Evolutionary conservation across 2,888 invertebrate genomes (phyloP).

Genomic region (Acrocera orbiculus): DNA sequence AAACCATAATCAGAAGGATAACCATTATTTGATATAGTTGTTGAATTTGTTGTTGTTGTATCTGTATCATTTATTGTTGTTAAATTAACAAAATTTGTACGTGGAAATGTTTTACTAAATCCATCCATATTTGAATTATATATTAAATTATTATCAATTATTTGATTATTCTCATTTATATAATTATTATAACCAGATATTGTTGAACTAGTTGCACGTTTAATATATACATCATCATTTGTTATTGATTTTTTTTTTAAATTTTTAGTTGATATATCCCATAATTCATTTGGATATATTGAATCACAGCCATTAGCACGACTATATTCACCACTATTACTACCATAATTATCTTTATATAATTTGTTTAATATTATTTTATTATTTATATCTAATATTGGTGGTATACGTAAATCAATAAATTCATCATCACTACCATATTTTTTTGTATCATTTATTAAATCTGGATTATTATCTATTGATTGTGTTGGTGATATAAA

Average conservation of each 20-base stretch:
- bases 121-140: slow-evolving; percentile 35
- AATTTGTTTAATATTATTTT: too few relatives aligned
- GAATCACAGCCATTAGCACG: slow-evolving; percentile 54
- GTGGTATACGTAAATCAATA: slow-evolving; percentile 23
- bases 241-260: slow-evolving; percentile 15
- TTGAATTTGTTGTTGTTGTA: slow-evolving; percentile 25
- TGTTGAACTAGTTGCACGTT: slow-evolving; percentile 39
- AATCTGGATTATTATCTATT: slow-evolving; percentile 64
- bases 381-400: slow-evolving; percentile 30
- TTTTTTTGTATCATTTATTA: slow-evolving; percentile 65
- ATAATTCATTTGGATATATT: slow-evolving; percentile 60
- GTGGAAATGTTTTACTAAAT: slow-evolving; percentile 42
- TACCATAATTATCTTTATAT: slow-evolving; percentile 35
- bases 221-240: slow-evolving; percentile 33
- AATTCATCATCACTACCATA: slow-evolving; percentile 38
- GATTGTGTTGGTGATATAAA: slow-evolving; percentile 59
- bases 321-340: slow-evolving; percentile 60
- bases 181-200: slow-evolving; percentile 40
- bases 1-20: slow-evolving; percentile 67
- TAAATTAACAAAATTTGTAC: slow-evolving; percentile 25
- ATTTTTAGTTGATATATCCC: slow-evolving; percentile 36
- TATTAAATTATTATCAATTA: slow-evolving; percentile 38
- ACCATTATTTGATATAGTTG: slow-evolving; percentile 30
- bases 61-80: slow-evolving; percentile 13
- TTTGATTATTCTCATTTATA: slow-evolving; percentile 58